Evolutionary conservation across 1,140 invertebrate species (phyloP), one percentile per base, ranked within the genome.

Genomic region (Carposina sasakii): DNA sequence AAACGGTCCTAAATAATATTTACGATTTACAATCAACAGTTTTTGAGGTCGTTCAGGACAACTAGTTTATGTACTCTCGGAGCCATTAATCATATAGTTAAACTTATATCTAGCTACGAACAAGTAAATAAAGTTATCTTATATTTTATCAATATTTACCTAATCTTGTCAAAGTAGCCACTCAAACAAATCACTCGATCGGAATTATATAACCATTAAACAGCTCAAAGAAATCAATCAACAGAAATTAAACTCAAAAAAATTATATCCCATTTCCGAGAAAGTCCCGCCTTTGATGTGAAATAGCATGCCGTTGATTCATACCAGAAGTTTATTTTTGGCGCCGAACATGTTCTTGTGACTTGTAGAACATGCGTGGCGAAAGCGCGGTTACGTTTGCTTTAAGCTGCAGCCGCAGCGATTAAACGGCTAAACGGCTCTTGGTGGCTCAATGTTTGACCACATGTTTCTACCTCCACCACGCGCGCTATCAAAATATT

Each of bases 401-500:
- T 79, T 72, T 65, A 63, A 67, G 31, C 50, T 17, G 41, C 37
- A n/a, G 69, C 67, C 65, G 41, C 65, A 53, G 43, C 64, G 58
- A 73, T 70, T 70, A 75, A 76, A 71, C 60, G 67, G 45, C 57
- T 48, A 72, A 65, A 61, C 43, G 46, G 43, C 50, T n/a, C n/a
- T n/a, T n/a, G n/a, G 48, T 78, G 76, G 69, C 78, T 68, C 72
- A 82, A 82, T 82, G 67, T 78, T 78, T 78, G 67, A 70, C 68
- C 77, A 81, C 68, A 81, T 78, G 77, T 78, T 75, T 64, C 70
- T 54, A 77, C 54, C 61, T 62, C 66, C 66, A 72, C 69, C 75
- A 74, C 71, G 68, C 71, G 71, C 58, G 49, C 74, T 81, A 81
- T 79, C 77, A 83, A 76, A 83, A 83, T 81, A 83, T 83, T 81